These are phyloP conservation scores for Chromoteleia sp. DNA, from an alignment of 2,888 invertebrate genomes.

Conservation along the genomic window DNA sequence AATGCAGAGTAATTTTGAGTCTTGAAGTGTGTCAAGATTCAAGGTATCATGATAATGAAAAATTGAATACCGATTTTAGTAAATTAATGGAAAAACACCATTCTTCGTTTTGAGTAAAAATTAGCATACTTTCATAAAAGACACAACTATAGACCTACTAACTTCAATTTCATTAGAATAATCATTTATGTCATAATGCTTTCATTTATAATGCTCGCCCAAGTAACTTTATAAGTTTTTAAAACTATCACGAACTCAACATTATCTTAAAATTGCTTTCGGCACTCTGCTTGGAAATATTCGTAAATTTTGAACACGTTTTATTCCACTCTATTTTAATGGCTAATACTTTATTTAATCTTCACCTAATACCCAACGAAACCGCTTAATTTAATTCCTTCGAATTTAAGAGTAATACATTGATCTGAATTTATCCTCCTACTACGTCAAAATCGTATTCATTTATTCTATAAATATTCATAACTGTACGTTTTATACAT, in stretches of 20 bases:
- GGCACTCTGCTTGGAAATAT: constrained; percentile 25
- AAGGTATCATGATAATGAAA: background rate
- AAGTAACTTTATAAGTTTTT: constrained; percentile 26
- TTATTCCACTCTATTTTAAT: constrained; percentile 22
- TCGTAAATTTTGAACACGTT: constrained; percentile 14
- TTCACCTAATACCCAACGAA: background rate
- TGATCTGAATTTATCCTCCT: no score
- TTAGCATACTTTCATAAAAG: background rate
- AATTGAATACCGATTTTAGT: background rate
- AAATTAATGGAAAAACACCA: background rate
- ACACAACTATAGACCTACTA: background rate
- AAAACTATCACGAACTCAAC: constrained; percentile 16
- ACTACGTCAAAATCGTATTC: no score
- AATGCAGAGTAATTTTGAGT: background rate
- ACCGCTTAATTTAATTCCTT: background rate
- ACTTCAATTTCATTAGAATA: constrained; percentile 28
- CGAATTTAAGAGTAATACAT: no score
- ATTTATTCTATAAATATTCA: constrained; percentile 1
- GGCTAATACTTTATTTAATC: constrained; percentile 25
- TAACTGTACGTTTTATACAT: background rate
- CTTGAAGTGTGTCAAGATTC: background rate
- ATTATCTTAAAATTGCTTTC: constrained; percentile 37
- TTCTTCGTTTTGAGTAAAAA: background rate
- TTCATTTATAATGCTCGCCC: constrained; percentile 10
- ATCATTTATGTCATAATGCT: constrained; percentile 1